A percentile compares a stretch with the other conserved stretches of the same genome.
These are phyloP conservation scores for Rhogogaster chlorosoma DNA, from an alignment of 2,888 invertebrate species.

Conservation along the genomic window DNA sequence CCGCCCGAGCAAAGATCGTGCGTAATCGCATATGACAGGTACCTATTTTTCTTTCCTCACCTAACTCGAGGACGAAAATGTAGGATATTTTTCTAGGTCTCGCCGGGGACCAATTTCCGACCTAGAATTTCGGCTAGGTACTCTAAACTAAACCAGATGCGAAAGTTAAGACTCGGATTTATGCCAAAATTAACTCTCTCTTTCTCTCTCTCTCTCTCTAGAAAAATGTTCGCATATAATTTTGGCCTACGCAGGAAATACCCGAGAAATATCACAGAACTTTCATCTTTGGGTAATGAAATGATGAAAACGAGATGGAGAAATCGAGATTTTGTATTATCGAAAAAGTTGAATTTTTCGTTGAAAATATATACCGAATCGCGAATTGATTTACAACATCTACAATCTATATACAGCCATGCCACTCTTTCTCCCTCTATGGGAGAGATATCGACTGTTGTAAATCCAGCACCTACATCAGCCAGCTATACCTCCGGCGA, in stretches of 20 bases:
- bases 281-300: neutral
- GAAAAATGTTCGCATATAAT: neutral
- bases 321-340: neutral
- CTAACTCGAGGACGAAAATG: neutral
- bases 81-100: slow-evolving; percentile 53
- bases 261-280: neutral
- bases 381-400: neutral
- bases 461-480: neutral
- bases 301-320: neutral
- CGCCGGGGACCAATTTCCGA: neutral
- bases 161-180: slow-evolving; percentile 20
- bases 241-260: neutral
- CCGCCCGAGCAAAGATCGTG: neutral
- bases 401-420: neutral
- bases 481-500: slow-evolving; percentile 34
- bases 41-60: slow-evolving; percentile 11
- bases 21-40: slow-evolving; percentile 39
- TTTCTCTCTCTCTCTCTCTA: neutral
- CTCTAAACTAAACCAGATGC: slow-evolving; percentile 59
- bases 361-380: neutral
- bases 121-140: slow-evolving; percentile 38
- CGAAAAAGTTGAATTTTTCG: neutral
- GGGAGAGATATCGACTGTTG: neutral
- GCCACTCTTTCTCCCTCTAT: neutral
- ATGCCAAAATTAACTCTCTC: neutral